Evolutionary conservation across 2,113 vertebrate genomes (phyloP), one percentile per base, ranked within the genome.

Genomic region (Scomber japonicus): DNA sequence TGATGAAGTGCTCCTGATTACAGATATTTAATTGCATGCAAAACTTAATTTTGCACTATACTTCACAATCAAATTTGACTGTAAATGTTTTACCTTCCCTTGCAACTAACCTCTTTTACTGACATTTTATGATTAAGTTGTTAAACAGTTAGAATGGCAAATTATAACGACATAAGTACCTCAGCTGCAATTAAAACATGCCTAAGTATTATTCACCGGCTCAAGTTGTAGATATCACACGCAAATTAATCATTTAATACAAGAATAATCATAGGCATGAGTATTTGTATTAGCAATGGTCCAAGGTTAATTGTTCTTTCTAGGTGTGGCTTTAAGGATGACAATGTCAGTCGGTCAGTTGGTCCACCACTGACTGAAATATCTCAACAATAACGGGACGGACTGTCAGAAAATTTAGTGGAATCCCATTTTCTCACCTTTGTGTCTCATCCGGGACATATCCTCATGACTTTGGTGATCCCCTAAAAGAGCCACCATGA

Each of bases 1-100:
- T 76, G 62, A 61, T 65, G 45, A 75, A 72, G 16, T 17, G 10
- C 63, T 40, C 31, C 51, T 83, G 56, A 75, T 78, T 78, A 35
- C 46, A 57, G 14, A 21, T 2, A n/a, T 71, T 67, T 51, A 75
- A 79, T 67, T 80, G 35, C 75, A 46, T 66, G 12, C n/a, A 40
- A 40, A 27, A 57, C 0, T 46, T 71, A 10, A 59, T 66, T 57
- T 65, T 31, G 13, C 27, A 67, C 75, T 31, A 17, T 64, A 53
- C 64, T 71, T 54, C 24, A 46, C 40, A 1, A 40, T 40, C 6
- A 40, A 40, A 9, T 76, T 64, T 46, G 16, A 7, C 45, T 40
- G 48, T 3, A 54, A 75, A 78, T 62, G 2, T 35, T 54, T 60
- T 48, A 14, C 19, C 27, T 16, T 64, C 30, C 8, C 10, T 11